These are phyloP conservation scores for Hydraecia micacea DNA, from an alignment of 2,888 invertebrate species.

Conservation along the genomic window DNA sequence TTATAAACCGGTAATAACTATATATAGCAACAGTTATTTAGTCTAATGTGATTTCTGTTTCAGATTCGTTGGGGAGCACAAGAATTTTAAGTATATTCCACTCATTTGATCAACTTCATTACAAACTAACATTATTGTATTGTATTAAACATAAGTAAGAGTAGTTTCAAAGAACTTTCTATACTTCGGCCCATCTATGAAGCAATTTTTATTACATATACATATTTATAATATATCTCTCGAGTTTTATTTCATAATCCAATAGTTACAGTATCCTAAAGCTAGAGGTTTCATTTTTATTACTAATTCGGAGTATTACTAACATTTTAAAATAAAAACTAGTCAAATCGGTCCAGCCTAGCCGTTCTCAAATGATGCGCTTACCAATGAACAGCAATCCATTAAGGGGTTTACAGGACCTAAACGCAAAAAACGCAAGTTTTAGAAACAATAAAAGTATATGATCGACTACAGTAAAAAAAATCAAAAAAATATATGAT, in stretches of 20 bases:
- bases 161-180: constrained; percentile 54
- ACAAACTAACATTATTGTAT: constrained; percentile 42
- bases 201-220: constrained; percentile 74
- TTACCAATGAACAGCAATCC: too few relatives aligned
- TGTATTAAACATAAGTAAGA: constrained; percentile 49
- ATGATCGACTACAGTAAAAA: too few relatives aligned
- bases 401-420: too few relatives aligned
- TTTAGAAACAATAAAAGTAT: too few relatives aligned
- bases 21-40: neutral
- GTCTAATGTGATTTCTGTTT: constrained; percentile 73
- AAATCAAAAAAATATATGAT: too few relatives aligned
- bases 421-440: too few relatives aligned
- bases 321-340: too few relatives aligned
- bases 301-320: neutral
- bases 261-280: neutral
- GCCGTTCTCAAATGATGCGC: too few relatives aligned
- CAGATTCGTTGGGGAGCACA: constrained; percentile 93
- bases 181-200: constrained; percentile 71
- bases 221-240: constrained; percentile 65
- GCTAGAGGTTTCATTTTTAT: neutral
- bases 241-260: constrained; percentile 35
- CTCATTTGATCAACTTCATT: constrained; percentile 33
- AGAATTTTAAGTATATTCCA: constrained; percentile 87
- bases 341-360: too few relatives aligned
- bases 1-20: neutral